Evolutionary conservation across 2,797 vertebrate genomes (phyloP), one percentile per base, ranked within the genome.

Genomic region (Chromobotia macracanthus): DNA sequence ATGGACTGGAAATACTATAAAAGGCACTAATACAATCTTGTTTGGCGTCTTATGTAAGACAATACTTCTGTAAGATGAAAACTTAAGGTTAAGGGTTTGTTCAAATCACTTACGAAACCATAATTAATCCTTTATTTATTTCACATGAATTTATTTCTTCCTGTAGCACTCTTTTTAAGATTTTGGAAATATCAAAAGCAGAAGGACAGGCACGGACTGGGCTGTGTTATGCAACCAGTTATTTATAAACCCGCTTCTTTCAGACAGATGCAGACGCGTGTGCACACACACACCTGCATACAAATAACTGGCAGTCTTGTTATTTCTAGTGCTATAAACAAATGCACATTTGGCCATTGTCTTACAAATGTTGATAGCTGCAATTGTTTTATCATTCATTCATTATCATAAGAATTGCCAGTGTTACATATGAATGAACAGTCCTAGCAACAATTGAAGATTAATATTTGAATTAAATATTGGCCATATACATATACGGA

Each of bases 151-250:
- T 61, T 66, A 67, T 60, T 61, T 51, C 38, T 55, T 58, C n/a
- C 21, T 46, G 41, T 48, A 56, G 60, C n/a, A 55, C 46, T 75
- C 5, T n/a, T 44, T 53, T 2, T 10, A 51, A 83, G 78, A 87
- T 81, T 87, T 86, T 85, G 84, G 84, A 83, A 84, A 87, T 91
- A 90, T 91, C 88, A 91, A 91, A 92, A 90, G 88, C 84, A 84
- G 80, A 84, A 83, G 86, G 84, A 84, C 84, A 87, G 86, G 84
- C 85, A 83, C 86, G 84, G 84, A 77, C 85, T 75, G 71, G 5
- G 90, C 92, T 92, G 92, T 72, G 90, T 93, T 93, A 93, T 74
- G 90, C 89, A 93, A 93, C 79, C 35, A 68, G 92, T 90, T 93
- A 93, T 93, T 93, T 93, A 93, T 93, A 93, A 92, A 90, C 86